Percentiles rank a stretch among this genome's conserved stretches.
These are phyloP conservation scores for Delichon dasypus DNA, from an alignment of 2,797 vertebrate species.

Conservation along the genomic window DNA sequence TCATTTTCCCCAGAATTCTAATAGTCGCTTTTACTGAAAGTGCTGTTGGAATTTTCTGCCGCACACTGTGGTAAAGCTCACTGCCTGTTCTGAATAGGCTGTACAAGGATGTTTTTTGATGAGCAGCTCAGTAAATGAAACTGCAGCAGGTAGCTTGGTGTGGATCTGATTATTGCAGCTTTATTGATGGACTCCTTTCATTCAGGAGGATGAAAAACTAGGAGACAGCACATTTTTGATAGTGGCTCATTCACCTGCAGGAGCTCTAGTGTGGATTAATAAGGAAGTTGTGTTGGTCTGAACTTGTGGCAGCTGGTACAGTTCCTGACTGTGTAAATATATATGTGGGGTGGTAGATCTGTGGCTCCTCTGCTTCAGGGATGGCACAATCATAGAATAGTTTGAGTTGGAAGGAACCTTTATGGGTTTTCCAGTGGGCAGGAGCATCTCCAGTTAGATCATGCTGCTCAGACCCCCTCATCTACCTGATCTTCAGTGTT, in stretches of 20 bases:
- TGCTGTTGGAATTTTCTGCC: neutral
- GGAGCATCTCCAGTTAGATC: neutral
- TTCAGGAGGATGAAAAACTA: neutral
- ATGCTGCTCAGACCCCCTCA: neutral
- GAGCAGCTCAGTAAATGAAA: neutral
- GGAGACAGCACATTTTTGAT: neutral
- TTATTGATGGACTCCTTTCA: neutral
- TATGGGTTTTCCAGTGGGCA: neutral
- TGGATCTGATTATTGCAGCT: neutral
- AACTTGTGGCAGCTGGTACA: neutral
- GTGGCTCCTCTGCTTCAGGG: rapidly evolving
- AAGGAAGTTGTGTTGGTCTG: neutral
- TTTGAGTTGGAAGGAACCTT: neutral
- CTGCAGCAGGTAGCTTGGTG: neutral
- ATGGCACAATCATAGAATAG: neutral
- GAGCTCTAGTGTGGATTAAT: neutral
- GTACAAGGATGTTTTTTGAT: neutral
- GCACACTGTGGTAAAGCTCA: neutral
- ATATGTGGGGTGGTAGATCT: neutral
- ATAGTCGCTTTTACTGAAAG: neutral
- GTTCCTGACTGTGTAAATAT: neutral
- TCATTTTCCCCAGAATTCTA: neutral
- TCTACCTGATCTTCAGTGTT: neutral
- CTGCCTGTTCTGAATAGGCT: neutral
- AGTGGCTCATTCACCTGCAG: neutral